Base-by-base conservation (phyloP, 2,888 invertebrate genomes). In the Lathronympha strigana region DNA sequence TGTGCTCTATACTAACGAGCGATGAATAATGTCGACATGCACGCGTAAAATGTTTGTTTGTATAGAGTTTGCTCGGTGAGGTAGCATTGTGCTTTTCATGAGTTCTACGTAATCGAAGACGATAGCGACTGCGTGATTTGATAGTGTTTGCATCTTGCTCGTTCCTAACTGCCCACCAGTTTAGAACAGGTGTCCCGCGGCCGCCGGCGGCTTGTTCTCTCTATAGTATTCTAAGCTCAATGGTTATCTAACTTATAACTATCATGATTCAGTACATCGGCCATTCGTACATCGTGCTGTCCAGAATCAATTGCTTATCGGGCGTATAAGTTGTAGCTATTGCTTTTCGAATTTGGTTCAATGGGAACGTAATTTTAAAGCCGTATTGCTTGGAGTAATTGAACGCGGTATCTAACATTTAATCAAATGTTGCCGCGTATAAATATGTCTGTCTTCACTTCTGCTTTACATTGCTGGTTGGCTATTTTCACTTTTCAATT, bases 271-370 rank as follows among this genome's bases (percentile, higher is more conserved):
- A 55, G 28, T 55, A 19, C 28, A 55, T 9, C 15, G 21, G 4
- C 38, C 15, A 40, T 43, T 55, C 40, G 17, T 28, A 40, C 40
- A 40, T 54, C 54, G 54, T 17, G 70, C 67, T 66, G 67, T 70
- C 68, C 33, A 15, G 28, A 63, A 67, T 68, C 70, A 68, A 72
- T 70, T 68, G 71, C 55, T 25, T 55, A 55, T 43, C 25, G 25
- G 61, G 11, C 53, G 53, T 62, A 45, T 62, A 53, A 62, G 53
- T 62, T 62, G 53, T 53, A 17, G 53, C 53, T 43, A 62, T 62
- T 62, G 61, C 61, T 33, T 53, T 61, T 62, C 53, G 33, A 53
- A 62, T 62, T 62, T 51, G 53, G 53, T 53, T 40, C 43, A 62
- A 62, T 45, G 3, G 43, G 38, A 53, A 33, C 33, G 61, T 53